Evolutionary conservation across 1,140 invertebrate species (phyloP).

Genomic region (Phortica variegata): DNA sequence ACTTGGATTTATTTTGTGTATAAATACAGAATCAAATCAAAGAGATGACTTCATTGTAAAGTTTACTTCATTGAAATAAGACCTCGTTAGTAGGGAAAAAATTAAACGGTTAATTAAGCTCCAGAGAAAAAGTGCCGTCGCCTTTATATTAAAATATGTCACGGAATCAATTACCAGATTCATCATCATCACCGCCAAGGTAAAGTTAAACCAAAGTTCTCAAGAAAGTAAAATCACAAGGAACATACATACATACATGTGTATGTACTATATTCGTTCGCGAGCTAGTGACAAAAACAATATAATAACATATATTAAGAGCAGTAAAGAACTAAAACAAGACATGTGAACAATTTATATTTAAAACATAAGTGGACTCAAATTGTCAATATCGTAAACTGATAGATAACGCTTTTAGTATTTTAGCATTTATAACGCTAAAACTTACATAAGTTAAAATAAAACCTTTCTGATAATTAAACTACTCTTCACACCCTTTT

Average conservation of each 20-base stretch:
- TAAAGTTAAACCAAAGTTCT: slow-evolving; percentile 15
- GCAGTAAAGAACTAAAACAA: not conserved
- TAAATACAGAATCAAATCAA: slow-evolving; percentile 42
- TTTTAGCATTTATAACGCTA: no score
- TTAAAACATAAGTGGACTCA: not conserved
- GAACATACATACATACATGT: no score
- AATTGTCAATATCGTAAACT: not conserved
- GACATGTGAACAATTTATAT: not conserved
- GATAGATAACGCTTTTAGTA: no score
- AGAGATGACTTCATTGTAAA: slow-evolving; percentile 36
- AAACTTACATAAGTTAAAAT: no score
- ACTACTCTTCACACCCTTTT: no score
- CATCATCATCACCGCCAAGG: slow-evolving; percentile 61
- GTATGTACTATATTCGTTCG: no score
- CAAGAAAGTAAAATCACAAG: not conserved
- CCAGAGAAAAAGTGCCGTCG: no score
- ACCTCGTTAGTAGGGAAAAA: no score
- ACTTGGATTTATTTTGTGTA: slow-evolving; percentile 42
- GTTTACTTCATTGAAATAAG: slow-evolving; percentile 3
- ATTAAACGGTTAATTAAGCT: no score
- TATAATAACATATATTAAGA: not conserved
- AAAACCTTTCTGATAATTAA: no score
- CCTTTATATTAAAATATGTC: slow-evolving; percentile 44
- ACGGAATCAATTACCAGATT: slow-evolving; percentile 59
- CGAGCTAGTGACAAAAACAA: no score